Conservation (phyloP, 2,797 vertebrate species). For the Megaceryle alcyon region DNA sequence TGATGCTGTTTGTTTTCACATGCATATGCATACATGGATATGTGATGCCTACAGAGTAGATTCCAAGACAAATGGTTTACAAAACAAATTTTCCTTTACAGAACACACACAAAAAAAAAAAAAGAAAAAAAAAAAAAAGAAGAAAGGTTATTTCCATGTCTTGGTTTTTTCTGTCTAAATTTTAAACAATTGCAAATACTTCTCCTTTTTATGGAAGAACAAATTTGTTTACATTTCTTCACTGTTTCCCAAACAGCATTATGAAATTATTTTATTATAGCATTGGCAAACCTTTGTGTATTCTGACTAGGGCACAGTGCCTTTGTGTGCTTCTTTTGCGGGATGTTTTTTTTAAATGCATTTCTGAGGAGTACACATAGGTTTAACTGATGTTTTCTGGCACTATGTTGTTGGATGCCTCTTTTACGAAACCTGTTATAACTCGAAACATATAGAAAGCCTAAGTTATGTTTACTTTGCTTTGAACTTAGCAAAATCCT, state of each 20-base stretch:
- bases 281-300: not conserved
- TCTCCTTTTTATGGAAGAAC: slow-evolving; percentile 61
- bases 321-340: not conserved
- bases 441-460: not conserved
- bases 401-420: not conserved
- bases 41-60: not conserved
- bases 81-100: not conserved
- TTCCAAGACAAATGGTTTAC: not conserved
- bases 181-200: slow-evolving; percentile 47
- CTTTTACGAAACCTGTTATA: not conserved
- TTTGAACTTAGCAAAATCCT: not conserved
- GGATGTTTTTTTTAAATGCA: not conserved
- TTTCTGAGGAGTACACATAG: not conserved
- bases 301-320: not conserved
- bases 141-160: not conserved
- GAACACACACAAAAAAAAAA: not conserved
- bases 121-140: not conserved
- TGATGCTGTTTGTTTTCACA: not conserved
- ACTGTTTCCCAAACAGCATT: not conserved
- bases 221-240: slow-evolving; percentile 37
- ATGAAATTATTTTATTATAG: slow-evolving; percentile 11
- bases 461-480: not conserved
- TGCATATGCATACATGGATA: not conserved
- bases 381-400: not conserved
- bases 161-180: slow-evolving; percentile 9